A percentile compares a stretch with the other conserved stretches of the same genome.
These are phyloP conservation scores for Heliothis subflexa DNA, from an alignment of 1,140 invertebrate species.

Conservation along the genomic window DNA sequence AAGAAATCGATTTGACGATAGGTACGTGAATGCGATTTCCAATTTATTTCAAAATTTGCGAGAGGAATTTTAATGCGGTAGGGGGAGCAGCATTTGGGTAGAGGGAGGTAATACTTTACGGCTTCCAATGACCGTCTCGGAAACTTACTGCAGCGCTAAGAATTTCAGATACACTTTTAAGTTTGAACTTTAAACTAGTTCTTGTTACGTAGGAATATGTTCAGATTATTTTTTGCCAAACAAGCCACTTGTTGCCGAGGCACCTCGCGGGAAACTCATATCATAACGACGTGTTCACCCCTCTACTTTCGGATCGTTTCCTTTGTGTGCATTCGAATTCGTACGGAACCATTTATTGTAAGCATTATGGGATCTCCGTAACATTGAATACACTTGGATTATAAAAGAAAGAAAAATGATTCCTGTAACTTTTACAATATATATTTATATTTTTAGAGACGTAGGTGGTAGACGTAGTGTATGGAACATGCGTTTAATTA, in stretches of 20 bases:
- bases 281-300: conserved; percentile 15
- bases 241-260: conserved; percentile 29
- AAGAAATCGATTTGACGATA: conserved; percentile 69
- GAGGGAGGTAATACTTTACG: conserved; percentile 23
- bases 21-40: conserved; percentile 68
- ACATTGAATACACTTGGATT: not conserved
- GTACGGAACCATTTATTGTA: not conserved
- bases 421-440: too few relatives aligned
- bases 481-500: not conserved
- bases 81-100: conserved; percentile 3
- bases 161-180: conserved; percentile 26
- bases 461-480: not conserved
- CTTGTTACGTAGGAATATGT: conserved; percentile 9
- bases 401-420: too few relatives aligned
- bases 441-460: not conserved
- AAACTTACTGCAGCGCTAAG: conserved; percentile 15
- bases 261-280: conserved; percentile 2
- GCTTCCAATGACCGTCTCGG: conserved; percentile 20
- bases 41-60: conserved; percentile 70
- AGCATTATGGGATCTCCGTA: not conserved
- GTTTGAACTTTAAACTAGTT: conserved; percentile 13
- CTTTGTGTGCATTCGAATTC: conserved; percentile 18
- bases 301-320: conserved; percentile 13
- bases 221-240: conserved; percentile 13
- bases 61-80: conserved; percentile 67